A percentile compares a stretch with the other conserved stretches of the same genome.
phyloP scores from a whole-genome alignment of 2,797 vertebrate genomes.

The Sciaenops ocellatus region DNA sequence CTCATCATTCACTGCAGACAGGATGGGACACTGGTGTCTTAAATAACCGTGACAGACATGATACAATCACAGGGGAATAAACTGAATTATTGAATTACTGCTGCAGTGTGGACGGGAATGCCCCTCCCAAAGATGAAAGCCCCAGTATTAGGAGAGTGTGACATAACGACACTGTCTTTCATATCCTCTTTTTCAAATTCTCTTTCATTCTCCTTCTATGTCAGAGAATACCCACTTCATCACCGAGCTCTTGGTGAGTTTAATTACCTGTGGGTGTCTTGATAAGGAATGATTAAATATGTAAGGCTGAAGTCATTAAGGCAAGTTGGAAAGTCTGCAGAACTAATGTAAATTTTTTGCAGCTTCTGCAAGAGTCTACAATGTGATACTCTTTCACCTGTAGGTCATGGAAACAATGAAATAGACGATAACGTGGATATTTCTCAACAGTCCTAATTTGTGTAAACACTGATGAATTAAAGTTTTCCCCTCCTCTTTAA shows the following conservation, averaged over 20 bases:
- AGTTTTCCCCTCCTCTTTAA: conserved; percentile 33
- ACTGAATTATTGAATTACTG: conserved; percentile 71
- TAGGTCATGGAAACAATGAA: conserved; percentile 25
- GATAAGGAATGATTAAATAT: conserved; percentile 68
- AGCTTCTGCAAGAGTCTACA: conserved; percentile 37
- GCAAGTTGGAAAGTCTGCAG: conserved; percentile 41
- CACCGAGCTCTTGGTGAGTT: conserved; percentile 36
- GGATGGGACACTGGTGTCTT: conserved; percentile 47
- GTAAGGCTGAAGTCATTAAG: conserved; percentile 49
- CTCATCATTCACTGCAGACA: conserved; percentile 27
- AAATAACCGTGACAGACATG: conserved; percentile 65
- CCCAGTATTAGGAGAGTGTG: conserved; percentile 28
- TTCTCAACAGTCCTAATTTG: conserved; percentile 36
- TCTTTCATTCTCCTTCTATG: conserved; percentile 19
- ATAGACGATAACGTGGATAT: conserved; percentile 39
- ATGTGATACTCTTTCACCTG: conserved; percentile 19
- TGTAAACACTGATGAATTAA: conserved; percentile 48
- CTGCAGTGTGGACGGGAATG: conserved; percentile 44
- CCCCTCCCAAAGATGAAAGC: conserved; percentile 52
- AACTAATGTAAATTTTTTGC: conserved; percentile 20
- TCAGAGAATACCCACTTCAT: conserved; percentile 50
- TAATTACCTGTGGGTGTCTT: conserved; percentile 66
- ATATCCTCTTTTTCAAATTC: conserved; percentile 4
- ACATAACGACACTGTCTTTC: conserved; percentile 20
- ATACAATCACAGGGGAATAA: conserved; percentile 62